These are phyloP conservation scores for Monopterus albus DNA, from an alignment of 2,113 vertebrate species.

Conservation along the genomic window DNA sequence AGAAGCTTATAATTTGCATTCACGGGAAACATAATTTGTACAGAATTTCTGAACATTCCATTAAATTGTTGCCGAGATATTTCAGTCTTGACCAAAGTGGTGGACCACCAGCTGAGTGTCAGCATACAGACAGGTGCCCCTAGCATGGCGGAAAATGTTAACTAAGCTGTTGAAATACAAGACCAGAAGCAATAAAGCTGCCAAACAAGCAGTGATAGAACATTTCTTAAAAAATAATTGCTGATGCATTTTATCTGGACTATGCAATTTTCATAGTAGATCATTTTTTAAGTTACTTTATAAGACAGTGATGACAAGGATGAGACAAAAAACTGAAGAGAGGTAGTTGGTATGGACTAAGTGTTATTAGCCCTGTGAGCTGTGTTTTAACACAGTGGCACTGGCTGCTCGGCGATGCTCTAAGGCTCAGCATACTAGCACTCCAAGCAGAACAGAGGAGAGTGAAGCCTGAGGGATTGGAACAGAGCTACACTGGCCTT, in stretches of 20 bases:
- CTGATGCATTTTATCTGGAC: not conserved
- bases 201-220: not conserved
- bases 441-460: constrained; percentile 27
- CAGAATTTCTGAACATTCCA: too few species aligned
- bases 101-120: not conserved
- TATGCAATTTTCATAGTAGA: constrained; percentile 14
- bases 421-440: constrained; percentile 25
- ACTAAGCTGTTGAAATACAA: not conserved
- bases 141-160: not conserved
- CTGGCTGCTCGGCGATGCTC: constrained; percentile 24
- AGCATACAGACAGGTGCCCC: not conserved
- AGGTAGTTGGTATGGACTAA: not conserved
- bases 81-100: not conserved
- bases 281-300: constrained; percentile 18
- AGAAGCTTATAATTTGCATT: too few species aligned
- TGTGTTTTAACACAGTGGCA: constrained; percentile 33
- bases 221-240: not conserved
- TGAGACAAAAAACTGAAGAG: constrained; percentile 17
- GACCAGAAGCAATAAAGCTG: not conserved
- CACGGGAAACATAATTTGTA: too few species aligned
- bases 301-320: constrained; percentile 27
- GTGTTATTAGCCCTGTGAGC: constrained; percentile 39
- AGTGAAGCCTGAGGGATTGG: constrained; percentile 26
- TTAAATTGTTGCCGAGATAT: not conserved
- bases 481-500: constrained; percentile 41